phyloP scores from a whole-genome alignment of 2,888 invertebrate species.

The Pyrrhosoma nymphula region DNA sequence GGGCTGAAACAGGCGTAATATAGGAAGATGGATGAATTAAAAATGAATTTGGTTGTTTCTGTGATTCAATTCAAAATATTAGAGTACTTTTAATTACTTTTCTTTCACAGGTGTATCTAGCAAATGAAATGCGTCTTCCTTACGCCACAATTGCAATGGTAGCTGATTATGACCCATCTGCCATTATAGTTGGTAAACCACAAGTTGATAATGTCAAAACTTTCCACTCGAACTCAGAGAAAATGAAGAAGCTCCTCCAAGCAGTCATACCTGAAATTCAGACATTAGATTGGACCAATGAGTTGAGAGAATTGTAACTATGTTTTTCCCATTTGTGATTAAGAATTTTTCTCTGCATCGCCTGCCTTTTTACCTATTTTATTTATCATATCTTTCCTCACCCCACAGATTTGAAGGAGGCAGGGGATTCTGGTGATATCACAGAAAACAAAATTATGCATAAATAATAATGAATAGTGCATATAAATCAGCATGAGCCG shows the following conservation, averaged over 20 bases:
- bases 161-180: background rate
- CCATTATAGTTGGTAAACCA: background rate
- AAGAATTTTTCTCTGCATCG: background rate
- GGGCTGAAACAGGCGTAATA: too few relatives aligned
- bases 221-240: background rate
- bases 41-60: too few relatives aligned
- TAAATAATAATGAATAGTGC: too few relatives aligned
- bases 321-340: background rate
- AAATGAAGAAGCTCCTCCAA: background rate
- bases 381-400: background rate
- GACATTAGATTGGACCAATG: background rate
- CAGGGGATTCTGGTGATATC: background rate
- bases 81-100: background rate
- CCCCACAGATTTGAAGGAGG: background rate
- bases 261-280: background rate
- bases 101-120: constrained; percentile 25
- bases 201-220: background rate
- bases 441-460: background rate
- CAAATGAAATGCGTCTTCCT: background rate
- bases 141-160: constrained; percentile 11
- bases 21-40: too few relatives aligned
- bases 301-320: background rate
- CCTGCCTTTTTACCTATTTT: background rate
- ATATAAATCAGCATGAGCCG: too few relatives aligned
- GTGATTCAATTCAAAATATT: too few relatives aligned